Evolutionary conservation across 30 jellyfish, hydroid and myxozoan species (phyloP).

Genomic region (Hydractinia echinata): DNA sequence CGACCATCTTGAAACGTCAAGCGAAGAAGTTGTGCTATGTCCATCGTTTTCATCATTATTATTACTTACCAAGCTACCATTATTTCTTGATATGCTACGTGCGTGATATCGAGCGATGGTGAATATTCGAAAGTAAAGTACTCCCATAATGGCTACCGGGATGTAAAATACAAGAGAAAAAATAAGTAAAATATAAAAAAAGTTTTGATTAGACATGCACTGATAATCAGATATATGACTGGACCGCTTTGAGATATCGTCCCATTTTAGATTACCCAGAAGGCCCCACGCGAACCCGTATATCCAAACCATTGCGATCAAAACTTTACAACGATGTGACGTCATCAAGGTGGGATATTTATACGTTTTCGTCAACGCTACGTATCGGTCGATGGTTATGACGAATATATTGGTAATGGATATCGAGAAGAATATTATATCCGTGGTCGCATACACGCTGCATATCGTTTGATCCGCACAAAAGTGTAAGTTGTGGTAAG

Average conservation of each 20-base stretch:
- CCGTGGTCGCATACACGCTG: slow-evolving; percentile 50
- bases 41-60: background rate
- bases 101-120: slow-evolving; percentile 23
- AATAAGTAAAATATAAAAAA: background rate
- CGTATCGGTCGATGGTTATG: slow-evolving; percentile 76
- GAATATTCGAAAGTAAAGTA: slow-evolving; percentile 9
- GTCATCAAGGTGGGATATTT: slow-evolving; percentile 48
- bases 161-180: slow-evolving; percentile 12
- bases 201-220: background rate
- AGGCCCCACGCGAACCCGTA: slow-evolving; percentile 84
- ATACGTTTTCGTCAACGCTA: slow-evolving; percentile 60
- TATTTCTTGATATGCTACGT: background rate
- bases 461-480: slow-evolving; percentile 55
- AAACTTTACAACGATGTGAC: slow-evolving; percentile 45
- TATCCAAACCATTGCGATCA: slow-evolving; percentile 56
- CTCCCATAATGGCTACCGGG: slow-evolving; percentile 1
- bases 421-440: slow-evolving; percentile 55
- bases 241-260: background rate
- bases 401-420: slow-evolving; percentile 74
- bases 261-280: background rate
- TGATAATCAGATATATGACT: background rate
- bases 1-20: background rate
- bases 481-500: slow-evolving; percentile 54
- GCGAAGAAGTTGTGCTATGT: background rate
- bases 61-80: background rate